Base-by-base conservation (phyloP, 92 coral and sea anemone species). In the Paragorgia papillata region DNA sequence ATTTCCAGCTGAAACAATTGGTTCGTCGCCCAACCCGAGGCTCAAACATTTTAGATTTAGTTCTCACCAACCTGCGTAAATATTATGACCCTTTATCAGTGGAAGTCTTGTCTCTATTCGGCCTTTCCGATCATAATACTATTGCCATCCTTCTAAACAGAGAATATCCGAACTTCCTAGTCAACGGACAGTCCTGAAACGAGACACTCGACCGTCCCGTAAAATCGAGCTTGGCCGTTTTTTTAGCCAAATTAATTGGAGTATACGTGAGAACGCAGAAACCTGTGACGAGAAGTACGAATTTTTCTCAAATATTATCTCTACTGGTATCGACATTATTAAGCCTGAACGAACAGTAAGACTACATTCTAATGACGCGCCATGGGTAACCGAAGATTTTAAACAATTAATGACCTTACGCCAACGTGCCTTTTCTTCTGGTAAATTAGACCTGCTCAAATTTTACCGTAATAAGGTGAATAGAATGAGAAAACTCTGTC, bases 381-480 rank as follows among this genome's bases (percentile, higher is more conserved):
- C 76, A 79, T 80, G 69, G 84, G 77, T 80, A 14, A 80, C 69
- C 59, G 68, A 26, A 20, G 69, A 57, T 26, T 80, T 67, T 50
- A 80, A 67, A 62, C 84, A 77, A 20, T 48, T 66, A 25, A 66
- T 66, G 15, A 37, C 19, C 37, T 26, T 43, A 22, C 76, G 76
- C 39, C 79, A 80, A 41, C 66, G 59, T 15, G 84, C 84, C 28
- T 57, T 69, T 13, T 69, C 43, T 18, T 56, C 78, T 19, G 68
- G 29, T 30, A 59, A 68, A 8, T 20, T 21, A 0, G 37, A 33
- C 37, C 14, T 48, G 32, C 69, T 80, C 48, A 59, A 70, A 37
- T 56, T 34, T 22, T 80, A 80, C 76, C 66, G 84, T 39, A 80
- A 58, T 22, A 61, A 59, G 13, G 84, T 80, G 3, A 69, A 57